These are phyloP conservation scores for Lacerta agilis DNA, from an alignment of 2,797 vertebrate genomes.

Conservation along the genomic window DNA sequence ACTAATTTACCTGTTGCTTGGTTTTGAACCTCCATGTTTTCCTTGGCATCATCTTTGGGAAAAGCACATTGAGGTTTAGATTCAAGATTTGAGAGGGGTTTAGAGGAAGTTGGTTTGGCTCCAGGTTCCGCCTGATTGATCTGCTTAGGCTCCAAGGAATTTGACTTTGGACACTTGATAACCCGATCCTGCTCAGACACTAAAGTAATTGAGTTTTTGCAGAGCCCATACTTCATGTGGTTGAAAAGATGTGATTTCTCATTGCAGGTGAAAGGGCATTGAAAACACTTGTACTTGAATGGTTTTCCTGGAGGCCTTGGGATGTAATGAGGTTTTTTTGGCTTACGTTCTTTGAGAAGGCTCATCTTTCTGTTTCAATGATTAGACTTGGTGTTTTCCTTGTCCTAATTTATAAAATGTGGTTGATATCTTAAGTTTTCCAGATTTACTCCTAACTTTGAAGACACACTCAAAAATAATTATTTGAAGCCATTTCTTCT, in stretches of 20 bases:
- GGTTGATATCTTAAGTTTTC: constrained; percentile 39
- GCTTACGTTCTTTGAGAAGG: constrained; percentile 89
- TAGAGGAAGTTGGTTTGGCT: constrained; percentile 67
- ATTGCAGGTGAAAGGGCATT: constrained; percentile 98
- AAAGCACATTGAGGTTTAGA: constrained; percentile 69
- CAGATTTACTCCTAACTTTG: constrained; percentile 17
- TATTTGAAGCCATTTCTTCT: constrained; percentile 37
- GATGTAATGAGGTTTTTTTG: constrained; percentile 98
- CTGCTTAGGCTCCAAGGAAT: constrained; percentile 69
- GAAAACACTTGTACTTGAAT: constrained; percentile 99
- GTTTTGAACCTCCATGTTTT: constrained; percentile 71
- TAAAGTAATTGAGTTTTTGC: constrained; percentile 96
- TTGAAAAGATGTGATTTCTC: constrained; percentile 99
- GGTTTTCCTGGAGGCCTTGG: constrained; percentile 96
- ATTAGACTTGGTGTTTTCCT: constrained; percentile 43
- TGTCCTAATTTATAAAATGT: background rate
- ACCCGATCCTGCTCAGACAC: constrained; percentile 88
- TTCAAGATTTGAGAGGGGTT: constrained; percentile 66
- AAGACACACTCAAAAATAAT: constrained; percentile 47
- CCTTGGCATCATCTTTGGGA: constrained; percentile 79
- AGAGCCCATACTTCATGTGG: constrained; percentile 98
- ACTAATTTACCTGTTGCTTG: constrained; percentile 59
- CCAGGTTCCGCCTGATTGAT: constrained; percentile 67
- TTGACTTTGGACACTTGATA: constrained; percentile 81
- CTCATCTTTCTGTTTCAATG: constrained; percentile 81